Base-by-base conservation (phyloP, 1,140 invertebrate genomes). In the Pseudomyrmex dendroicus region DNA sequence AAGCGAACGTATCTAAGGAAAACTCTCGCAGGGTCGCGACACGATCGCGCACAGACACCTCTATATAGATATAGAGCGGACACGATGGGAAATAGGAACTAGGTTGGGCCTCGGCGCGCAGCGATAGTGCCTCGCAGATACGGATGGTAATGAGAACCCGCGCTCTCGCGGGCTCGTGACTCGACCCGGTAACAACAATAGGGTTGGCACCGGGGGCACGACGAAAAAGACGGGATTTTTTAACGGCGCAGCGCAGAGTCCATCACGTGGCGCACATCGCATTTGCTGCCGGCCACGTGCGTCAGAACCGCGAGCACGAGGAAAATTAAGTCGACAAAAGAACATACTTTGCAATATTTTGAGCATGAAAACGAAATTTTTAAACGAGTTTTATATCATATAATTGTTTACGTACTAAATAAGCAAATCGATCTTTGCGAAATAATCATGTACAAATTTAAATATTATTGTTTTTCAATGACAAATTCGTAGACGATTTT, bases 121-220 rank as follows among this genome's bases (percentile, higher is more conserved):
- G 77, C 87, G 86, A 90, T 90, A 89, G 85, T 83, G 77, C 76
- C 54, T 70, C 74, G 59, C 50, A 86, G 86, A 88, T 88, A 88
- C 83, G 84, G 85, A 90, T 91, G 89, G 90, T 91, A 91, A 91
- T 91, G 89, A 90, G 90, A 88, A 88, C 35, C 62, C 57, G 83
- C 82, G 63, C 35, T 35, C 56, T 73, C 25, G 35, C 68, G 35
- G 61, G 76, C 89, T 91, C 90, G 90, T 91, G 90, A 91, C 90
- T 91, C 63, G 89, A 91, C 83, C 78, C 82, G 89, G 84, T 89
- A 91, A 93, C 91, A 91, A 93, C 92, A 92, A 93, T 93, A 78
- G 91, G 89, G 73, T 85, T 90, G 87, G 73, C 82, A 88, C 86
- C 83, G 73, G 46, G 77, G 70, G 83, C 86, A 83, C 78, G 84